A percentile compares a stretch with the other conserved stretches of the same genome.
These are phyloP conservation scores for Linhomoeus sp. DNA, from an alignment of 2,888 invertebrate genomes.

Conservation along the genomic window DNA sequence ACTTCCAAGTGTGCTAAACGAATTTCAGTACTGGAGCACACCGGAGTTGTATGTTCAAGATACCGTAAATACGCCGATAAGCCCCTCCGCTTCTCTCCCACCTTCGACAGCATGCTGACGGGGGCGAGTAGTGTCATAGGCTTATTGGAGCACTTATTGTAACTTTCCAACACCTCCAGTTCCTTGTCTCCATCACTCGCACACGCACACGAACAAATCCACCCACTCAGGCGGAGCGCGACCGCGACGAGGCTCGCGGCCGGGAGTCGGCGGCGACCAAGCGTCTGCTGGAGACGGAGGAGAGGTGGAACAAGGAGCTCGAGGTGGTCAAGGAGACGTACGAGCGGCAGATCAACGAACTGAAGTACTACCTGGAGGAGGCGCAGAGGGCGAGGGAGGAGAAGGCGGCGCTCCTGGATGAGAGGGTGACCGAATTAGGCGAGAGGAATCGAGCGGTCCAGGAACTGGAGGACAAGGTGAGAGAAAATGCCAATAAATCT, in stretches of 20 bases:
- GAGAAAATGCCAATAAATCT: slow-evolving; percentile 3
- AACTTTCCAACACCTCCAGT: too few species aligned
- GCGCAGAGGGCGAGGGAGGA: slow-evolving; percentile 7
- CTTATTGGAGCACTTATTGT: too few species aligned
- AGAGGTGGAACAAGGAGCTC: slow-evolving; percentile 26
- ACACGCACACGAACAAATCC: too few species aligned
- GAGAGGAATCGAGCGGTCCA: slow-evolving; percentile 17
- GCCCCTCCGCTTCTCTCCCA: too few species aligned
- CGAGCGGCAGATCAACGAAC: slow-evolving; percentile 5
- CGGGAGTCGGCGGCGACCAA: slow-evolving; percentile 7
- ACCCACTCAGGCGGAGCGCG: background rate
- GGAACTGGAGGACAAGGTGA: slow-evolving; percentile 7
- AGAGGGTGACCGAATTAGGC: background rate
- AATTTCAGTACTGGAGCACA: too few species aligned
- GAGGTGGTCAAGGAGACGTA: slow-evolving; percentile 19
- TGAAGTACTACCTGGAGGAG: slow-evolving; percentile 11
- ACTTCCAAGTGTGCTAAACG: too few species aligned
- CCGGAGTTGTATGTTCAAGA: too few species aligned
- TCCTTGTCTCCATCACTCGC: too few species aligned
- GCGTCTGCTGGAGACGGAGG: slow-evolving; percentile 26
- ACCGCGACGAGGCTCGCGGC: background rate
- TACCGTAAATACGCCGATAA: too few species aligned
- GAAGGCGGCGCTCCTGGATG: slow-evolving; percentile 4
- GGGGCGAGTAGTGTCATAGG: too few species aligned
- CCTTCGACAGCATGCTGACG: too few species aligned